Percentiles rank a stretch among this genome's conserved stretches.
Conservation (phyloP, 2,113 vertebrate genomes). For the Lipophrys pholis region DNA sequence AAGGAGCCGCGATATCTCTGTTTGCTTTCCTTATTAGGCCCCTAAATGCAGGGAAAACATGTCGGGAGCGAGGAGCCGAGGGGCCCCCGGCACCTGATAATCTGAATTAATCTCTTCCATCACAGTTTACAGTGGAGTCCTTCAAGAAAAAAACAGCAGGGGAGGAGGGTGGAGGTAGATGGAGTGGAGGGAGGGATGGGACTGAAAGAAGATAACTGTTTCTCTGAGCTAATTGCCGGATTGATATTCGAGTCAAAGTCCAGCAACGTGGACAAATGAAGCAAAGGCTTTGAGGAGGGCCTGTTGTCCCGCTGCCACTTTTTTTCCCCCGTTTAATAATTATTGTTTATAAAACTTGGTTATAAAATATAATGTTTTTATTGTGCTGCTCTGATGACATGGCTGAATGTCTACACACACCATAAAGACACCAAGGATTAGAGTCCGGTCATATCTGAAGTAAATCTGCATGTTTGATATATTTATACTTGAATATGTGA, state of each 20-base stretch:
- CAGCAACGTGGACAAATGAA: constrained; percentile 39
- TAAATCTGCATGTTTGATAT: no score
- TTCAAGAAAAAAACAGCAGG: constrained; percentile 57
- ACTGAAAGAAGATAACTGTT: constrained; percentile 18
- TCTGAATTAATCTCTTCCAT: constrained; percentile 83
- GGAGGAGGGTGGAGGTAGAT: neutral
- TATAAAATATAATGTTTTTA: no score
- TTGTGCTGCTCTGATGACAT: no score
- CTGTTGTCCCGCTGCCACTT: constrained; percentile 10
- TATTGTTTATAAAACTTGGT: no score
- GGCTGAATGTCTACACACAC: no score
- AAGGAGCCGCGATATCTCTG: constrained; percentile 51
- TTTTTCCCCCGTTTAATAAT: no score
- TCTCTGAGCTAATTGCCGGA: constrained; percentile 50
- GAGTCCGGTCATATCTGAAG: no score
- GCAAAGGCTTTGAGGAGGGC: neutral
- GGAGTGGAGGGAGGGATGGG: constrained; percentile 3
- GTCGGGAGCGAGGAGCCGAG: constrained; percentile 35
- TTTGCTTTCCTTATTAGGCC: constrained; percentile 78
- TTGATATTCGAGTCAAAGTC: constrained; percentile 63
- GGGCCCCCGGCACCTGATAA: constrained; percentile 73
- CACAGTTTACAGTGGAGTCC: constrained; percentile 63
- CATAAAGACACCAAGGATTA: no score
- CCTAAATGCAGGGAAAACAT: constrained; percentile 65
- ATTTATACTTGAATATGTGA: no score